Conservation (phyloP, 2,797 vertebrate genomes). For the Crenuchus spilurus region DNA sequence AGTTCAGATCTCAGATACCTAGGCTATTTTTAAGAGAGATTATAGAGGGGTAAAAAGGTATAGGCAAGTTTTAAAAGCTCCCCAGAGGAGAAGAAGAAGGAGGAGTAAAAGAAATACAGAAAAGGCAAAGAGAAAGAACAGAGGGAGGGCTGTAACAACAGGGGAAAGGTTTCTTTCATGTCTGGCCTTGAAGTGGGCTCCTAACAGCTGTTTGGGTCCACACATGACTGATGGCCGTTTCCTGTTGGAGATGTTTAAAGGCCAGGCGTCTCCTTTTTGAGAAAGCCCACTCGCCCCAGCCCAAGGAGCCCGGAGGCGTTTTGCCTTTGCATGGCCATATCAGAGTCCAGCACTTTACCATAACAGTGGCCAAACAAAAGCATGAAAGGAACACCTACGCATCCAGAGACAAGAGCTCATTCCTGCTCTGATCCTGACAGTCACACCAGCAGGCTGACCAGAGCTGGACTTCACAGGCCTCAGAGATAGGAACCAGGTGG, state of each 20-base stretch:
- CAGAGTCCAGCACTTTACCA: conserved; percentile 67
- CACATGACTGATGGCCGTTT: conserved; percentile 86
- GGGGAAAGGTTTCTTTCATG: conserved; percentile 79
- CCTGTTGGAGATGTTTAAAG: conserved; percentile 87
- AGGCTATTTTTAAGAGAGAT: too few species aligned
- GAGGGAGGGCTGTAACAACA: conserved; percentile 76
- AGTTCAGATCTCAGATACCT: too few species aligned
- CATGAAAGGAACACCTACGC: conserved; percentile 64
- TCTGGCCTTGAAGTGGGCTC: conserved; percentile 85
- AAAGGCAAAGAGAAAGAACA: conserved; percentile 75
- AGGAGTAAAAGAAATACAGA: conserved; percentile 71
- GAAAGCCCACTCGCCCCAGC: conserved; percentile 72
- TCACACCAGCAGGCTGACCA: conserved; percentile 66
- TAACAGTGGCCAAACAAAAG: conserved; percentile 68
- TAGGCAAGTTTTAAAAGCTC: conserved; percentile 55
- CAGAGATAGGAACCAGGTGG: neutral
- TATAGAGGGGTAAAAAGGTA: conserved; percentile 30
- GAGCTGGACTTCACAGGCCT: neutral
- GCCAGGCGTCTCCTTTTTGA: conserved; percentile 81
- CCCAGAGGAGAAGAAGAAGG: conserved; percentile 62
- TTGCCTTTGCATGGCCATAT: conserved; percentile 67
- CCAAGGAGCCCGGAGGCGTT: conserved; percentile 67
- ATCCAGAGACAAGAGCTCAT: conserved; percentile 66
- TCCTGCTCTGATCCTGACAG: conserved; percentile 72
- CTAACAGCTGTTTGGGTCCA: conserved; percentile 87